Evolutionary conservation across 1,140 invertebrate genomes (phyloP), one percentile per base, ranked within the genome.

Genomic region (Leptopilina clavipes): DNA sequence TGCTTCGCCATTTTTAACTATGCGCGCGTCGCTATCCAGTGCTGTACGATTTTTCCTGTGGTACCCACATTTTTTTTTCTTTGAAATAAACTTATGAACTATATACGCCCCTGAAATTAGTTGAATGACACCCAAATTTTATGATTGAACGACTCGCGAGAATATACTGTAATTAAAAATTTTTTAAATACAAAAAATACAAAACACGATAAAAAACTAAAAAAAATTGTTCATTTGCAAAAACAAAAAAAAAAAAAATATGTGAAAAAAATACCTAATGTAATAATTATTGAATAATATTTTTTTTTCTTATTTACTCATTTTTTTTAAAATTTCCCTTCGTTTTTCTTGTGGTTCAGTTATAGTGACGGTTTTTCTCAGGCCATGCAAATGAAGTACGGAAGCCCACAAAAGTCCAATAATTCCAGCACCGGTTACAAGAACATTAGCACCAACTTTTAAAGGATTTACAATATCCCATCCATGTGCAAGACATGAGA

Each of bases 401-500:
- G 90, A 92, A 0, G 92, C 82, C 93, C 94, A 95, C 1, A 95
- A 85, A 76, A 94, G 79, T 81, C 94, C 94, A 80, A 95, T 94
- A 59, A 95, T 94, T 7, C 94, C 94, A 37, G 94, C 93, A 1
- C 94, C 94, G 2, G 92, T 91, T 0, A 95, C 87, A 0, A 95
- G 88, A n/a, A 95, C 92, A 70, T 90, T 92, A 1, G 88, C 80
- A 5, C 94, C 93, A 14, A 94, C 89, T 1, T 89, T 79, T 14
- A 94, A 88, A 0, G 93, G 93, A 74, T 91, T 89, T 8, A 94
- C 90, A 43, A 89, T 88, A 77, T 94, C 92, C 90, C 92, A 93
- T 1, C 94, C 94, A 76, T 94, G 94, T 5, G 93, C 90, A 1
- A 95, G 84, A 80, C 94, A 95, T 0, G 94, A 94, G 7, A 94